A percentile compares a stretch with the other conserved stretches of the same genome.
phyloP scores from a whole-genome alignment of 2,888 invertebrate genomes.

The Amphiduros pacificus region DNA sequence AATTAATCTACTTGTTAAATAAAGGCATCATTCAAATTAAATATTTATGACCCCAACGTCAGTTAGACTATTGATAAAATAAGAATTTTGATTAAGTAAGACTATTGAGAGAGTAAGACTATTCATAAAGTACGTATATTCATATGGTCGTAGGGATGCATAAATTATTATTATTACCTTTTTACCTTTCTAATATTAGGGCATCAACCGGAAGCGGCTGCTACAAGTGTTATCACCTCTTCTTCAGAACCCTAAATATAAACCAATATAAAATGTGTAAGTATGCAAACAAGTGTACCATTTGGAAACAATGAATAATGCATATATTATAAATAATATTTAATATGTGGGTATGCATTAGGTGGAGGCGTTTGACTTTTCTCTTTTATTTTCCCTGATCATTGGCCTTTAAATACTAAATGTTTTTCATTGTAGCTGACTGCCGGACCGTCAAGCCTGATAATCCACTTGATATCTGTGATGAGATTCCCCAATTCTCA shows the following conservation, averaged over 20 bases:
- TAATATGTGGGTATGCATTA: no score
- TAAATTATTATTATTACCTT: neutral
- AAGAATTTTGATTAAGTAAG: no score
- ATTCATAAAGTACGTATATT: no score
- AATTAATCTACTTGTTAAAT: no score
- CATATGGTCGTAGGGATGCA: no score
- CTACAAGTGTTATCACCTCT: constrained; percentile 30
- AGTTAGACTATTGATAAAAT: no score
- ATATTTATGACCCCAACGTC: no score
- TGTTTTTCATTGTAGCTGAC: neutral
- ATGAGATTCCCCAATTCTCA: constrained; percentile 8
- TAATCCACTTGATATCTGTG: constrained; percentile 20
- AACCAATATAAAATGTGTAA: constrained; percentile 33
- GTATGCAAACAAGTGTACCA: constrained; percentile 1
- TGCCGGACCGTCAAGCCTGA: neutral
- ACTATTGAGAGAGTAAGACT: no score
- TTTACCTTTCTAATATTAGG: neutral
- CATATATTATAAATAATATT: no score
- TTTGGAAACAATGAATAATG: neutral
- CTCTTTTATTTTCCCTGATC: no score
- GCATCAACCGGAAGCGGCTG: constrained; percentile 22
- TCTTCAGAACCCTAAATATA: constrained; percentile 32
- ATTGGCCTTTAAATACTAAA: neutral
- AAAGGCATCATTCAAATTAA: no score
- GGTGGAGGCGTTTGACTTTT: no score